Evolutionary conservation across 2,113 vertebrate species (phyloP).

Genomic region (Gymnorhina tibicen): DNA sequence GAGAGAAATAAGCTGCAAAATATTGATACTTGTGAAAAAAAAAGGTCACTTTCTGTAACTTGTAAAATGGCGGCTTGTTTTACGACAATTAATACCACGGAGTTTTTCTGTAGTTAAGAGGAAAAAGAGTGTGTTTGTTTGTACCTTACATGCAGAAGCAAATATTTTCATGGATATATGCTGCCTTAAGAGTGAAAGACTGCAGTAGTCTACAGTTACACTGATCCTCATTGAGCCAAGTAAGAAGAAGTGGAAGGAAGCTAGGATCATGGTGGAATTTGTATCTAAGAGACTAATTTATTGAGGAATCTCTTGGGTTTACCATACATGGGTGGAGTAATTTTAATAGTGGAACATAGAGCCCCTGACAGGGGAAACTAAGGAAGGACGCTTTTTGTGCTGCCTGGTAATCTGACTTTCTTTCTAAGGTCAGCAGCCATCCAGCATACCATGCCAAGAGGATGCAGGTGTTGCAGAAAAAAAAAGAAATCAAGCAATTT

Average conservation of each 20-base stretch:
- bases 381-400: not conserved
- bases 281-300: not conserved
- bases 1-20: not conserved
- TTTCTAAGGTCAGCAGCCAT: not conserved
- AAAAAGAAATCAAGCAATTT: not conserved
- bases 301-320: not conserved
- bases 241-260: not conserved
- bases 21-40: not conserved
- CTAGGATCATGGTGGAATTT: not conserved
- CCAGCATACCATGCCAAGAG: not conserved
- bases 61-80: not conserved
- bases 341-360: not conserved
- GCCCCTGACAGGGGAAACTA: not conserved
- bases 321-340: not conserved
- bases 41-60: not conserved
- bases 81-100: not conserved
- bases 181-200: not conserved
- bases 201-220: not conserved
- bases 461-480: not conserved
- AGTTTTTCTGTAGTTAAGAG: not conserved
- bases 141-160: not conserved
- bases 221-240: not conserved
- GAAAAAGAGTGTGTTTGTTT: not conserved
- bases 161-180: not conserved
- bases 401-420: not conserved